These are phyloP conservation scores for Apostichopus leukothele DNA, from an alignment of 53 echinoderm and acorn worm species.

Conservation along the genomic window DNA sequence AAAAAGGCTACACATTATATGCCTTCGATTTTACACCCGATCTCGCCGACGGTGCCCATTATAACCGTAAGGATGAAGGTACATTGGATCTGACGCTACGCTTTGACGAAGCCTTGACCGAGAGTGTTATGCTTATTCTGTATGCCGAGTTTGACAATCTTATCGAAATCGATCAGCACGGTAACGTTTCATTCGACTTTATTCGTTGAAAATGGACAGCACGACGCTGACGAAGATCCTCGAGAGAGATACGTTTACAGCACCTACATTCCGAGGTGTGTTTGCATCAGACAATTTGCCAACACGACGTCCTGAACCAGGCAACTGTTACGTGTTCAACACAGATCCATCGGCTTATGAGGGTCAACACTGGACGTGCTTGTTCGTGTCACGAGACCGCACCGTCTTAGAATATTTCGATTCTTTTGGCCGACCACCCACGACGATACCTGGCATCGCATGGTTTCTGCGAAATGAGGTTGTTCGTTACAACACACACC, in stretches of 20 bases:
- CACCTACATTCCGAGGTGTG: too few species aligned
- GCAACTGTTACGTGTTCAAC: constrained; percentile 14
- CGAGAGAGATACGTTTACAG: too few species aligned
- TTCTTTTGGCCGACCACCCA: constrained; percentile 8
- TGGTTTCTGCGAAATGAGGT: background rate
- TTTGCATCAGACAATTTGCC: background rate
- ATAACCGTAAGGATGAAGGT: constrained; percentile 52
- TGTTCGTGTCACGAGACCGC: background rate
- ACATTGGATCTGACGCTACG: constrained; percentile 40
- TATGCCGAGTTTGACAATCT: constrained; percentile 53
- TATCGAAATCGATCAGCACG: constrained; percentile 50
- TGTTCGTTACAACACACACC: background rate
- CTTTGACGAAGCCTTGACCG: constrained; percentile 13
- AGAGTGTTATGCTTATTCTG: constrained; percentile 28
- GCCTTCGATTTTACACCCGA: constrained; percentile 65
- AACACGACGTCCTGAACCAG: background rate
- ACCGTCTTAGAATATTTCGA: constrained; percentile 18
- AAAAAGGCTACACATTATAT: constrained; percentile 55
- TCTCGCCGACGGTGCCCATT: constrained; percentile 59
- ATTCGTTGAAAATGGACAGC: constrained; percentile 30
- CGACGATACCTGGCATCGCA: background rate
- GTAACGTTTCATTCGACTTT: constrained; percentile 39
- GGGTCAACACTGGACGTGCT: constrained; percentile 5
- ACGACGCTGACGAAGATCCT: background rate
- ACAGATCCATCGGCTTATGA: background rate